Conservation (phyloP, 2,113 vertebrate genomes). For the Colaptes auratus region DNA sequence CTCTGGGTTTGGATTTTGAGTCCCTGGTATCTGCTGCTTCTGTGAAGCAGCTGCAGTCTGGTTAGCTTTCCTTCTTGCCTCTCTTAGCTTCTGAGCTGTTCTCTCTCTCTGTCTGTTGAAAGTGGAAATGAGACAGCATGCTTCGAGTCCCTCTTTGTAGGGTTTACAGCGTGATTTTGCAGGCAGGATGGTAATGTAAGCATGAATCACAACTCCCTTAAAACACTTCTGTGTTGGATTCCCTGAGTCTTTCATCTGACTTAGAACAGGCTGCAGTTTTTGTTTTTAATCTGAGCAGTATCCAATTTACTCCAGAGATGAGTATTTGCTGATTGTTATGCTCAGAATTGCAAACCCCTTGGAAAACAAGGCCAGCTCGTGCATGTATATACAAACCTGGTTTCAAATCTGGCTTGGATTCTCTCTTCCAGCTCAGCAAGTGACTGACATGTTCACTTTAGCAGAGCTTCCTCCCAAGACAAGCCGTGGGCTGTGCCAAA, state of each 20-base stretch:
- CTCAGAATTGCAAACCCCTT: neutral
- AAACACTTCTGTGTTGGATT: neutral
- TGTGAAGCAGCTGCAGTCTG: neutral
- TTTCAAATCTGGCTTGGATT: constrained; percentile 17
- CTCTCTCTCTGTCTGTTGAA: neutral
- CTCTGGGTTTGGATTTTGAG: neutral
- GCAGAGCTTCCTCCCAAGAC: neutral
- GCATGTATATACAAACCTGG: constrained; percentile 7
- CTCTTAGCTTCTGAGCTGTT: neutral
- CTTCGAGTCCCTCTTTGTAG: neutral
- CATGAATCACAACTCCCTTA: constrained; percentile 26
- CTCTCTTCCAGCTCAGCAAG: constrained; percentile 44
- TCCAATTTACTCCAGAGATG: neutral
- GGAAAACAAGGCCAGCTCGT: neutral
- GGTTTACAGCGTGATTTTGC: neutral
- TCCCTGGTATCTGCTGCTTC: neutral
- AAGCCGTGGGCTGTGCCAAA: neutral
- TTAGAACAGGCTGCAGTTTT: neutral
- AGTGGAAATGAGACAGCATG: neutral
- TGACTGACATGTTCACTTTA: constrained; percentile 45
- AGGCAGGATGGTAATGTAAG: neutral
- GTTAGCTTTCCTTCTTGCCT: neutral
- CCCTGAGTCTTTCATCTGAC: neutral
- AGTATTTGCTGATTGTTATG: neutral
- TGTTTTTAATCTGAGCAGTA: constrained; percentile 19